Base-by-base conservation (phyloP, 2,113 vertebrate species). In the Theristicus caerulescens region DNA sequence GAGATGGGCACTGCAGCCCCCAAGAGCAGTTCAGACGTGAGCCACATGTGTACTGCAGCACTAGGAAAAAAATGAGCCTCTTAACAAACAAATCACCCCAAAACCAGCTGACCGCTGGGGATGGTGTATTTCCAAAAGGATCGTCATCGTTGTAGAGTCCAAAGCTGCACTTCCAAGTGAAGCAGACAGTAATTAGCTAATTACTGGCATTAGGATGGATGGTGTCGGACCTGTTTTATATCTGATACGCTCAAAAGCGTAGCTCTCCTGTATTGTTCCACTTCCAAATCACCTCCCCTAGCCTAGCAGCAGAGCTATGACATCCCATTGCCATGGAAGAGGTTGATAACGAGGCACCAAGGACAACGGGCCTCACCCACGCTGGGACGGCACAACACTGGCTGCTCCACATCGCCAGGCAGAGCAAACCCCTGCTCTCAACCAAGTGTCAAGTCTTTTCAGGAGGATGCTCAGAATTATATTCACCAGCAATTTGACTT, bases 401-500 rank as follows among this genome's bases (percentile, higher is more conserved):
- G 65, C 57, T 72, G 79, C 27, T 44, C 54, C 55, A 17, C 0
- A 0, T 38, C 7, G 8, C 58, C 66, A 31, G 32, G 78, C 95
- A 62, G 19, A 92, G 91, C 62, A 55, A 83, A 46, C 3, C 25
- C 24, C 82, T 51, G 62, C 93, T 89, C 89, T 79, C 78, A 46
- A 86, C 49, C 78, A 38, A 95, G 62, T 46, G 82, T 80, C 87
- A 80, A 13, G 76, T 19, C 91, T 91, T 80, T 84, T 65, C 83
- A 80, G 86, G 82, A 70, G 71, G 91, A 95, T 88, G 83, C 71
- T 95, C 81, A 24, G 81, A 96, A 94, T 77, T 93, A 94, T 67
- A 95, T 61, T 93, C 84, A 74, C 62, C 58, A 95, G 70, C 81
- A 93, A 94, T 95, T 94, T 95, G 96, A 96, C 96, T 97, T 95